Percentiles rank a stretch among this genome's conserved stretches.
phyloP scores from a whole-genome alignment of 2,888 invertebrate species.

The Meta bourneti region DNA sequence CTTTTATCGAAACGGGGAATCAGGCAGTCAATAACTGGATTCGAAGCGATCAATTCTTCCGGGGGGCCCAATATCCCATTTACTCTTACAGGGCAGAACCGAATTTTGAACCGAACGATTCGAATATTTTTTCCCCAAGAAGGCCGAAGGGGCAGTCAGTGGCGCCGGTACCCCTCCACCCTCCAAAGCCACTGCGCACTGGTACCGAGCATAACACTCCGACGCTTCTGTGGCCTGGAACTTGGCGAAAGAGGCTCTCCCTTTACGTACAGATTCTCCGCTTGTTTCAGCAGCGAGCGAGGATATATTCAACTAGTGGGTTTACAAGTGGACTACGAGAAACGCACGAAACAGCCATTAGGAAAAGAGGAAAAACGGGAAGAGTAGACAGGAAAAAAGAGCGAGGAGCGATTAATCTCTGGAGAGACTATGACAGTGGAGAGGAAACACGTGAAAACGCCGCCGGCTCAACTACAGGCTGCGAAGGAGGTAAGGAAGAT shows the following conservation, averaged over 20 bases:
- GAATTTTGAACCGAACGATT: neutral
- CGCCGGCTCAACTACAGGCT: conserved; percentile 63
- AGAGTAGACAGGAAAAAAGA: neutral
- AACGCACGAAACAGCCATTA: no score
- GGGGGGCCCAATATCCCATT: neutral
- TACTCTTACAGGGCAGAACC: neutral
- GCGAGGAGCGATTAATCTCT: neutral
- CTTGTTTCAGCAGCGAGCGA: neutral
- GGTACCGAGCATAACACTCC: conserved; percentile 59
- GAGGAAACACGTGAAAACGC: conserved; percentile 66
- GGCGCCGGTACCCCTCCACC: conserved; percentile 1
- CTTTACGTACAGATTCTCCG: neutral
- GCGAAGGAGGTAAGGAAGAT: conserved; percentile 58
- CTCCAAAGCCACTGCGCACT: conserved; percentile 24
- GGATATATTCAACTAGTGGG: conserved; percentile 72
- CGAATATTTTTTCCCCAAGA: neutral
- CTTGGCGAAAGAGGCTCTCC: neutral
- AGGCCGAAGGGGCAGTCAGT: neutral
- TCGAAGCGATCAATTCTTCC: conserved; percentile 14
- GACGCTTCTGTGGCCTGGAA: conserved; percentile 6
- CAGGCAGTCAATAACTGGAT: conserved; percentile 44
- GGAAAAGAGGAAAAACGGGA: neutral
- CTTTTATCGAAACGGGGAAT: neutral
- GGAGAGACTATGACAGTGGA: conserved; percentile 45
- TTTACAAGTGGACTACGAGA: conserved; percentile 14